Evolutionary conservation across 2,113 vertebrate species (phyloP), one percentile per base, ranked within the genome.

Genomic region (Rhinichthys klamathensis): DNA sequence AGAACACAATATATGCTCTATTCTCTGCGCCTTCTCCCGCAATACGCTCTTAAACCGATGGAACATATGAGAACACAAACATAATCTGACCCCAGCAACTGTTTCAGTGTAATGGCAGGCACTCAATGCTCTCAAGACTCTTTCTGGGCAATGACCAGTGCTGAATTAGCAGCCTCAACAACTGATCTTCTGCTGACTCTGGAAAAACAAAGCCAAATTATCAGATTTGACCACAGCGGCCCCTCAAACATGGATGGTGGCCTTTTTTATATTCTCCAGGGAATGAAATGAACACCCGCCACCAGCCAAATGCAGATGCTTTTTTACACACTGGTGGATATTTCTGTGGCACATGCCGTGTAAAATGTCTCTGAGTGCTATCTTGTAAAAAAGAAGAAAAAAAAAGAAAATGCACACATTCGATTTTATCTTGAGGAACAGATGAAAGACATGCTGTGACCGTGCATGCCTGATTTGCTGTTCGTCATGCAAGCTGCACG

Each of bases 181-280:
- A 72, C 82, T 76, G 61, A 84, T 88, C 49, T 35, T 56, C 25
- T 74, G 65, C 84, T 84, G 70, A 54, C 83, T 80, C 27, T 73
- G 44, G 70, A 83, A 85, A 74, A 70, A 70, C 65, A 54, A 85
- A 30, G 74, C 63, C 63, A 54, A 63, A 70, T 70, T 44, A 80
- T 61, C 61, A 78, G 13, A 69, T 30, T 58, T 15, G 80, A 54
- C 74, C 16, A 73, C 49, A 76, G 44, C n/a, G 21, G 38, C 61
- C 76, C 15, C 38, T 84, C 75, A 41, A 44, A 63, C 44, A 16
- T 80, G 54, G 56, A 80, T 15, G 58, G 32, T 65, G 67, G 49
- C 54, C 82, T 65, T 72, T n/a, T 81, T 63, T 51, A 49, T 51
- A 81, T 27, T 78, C 51, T 67, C 87, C 87, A 72, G 25, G 46